These are phyloP conservation scores for Eristalis tenax DNA, from an alignment of 2,888 invertebrate species.

Conservation along the genomic window DNA sequence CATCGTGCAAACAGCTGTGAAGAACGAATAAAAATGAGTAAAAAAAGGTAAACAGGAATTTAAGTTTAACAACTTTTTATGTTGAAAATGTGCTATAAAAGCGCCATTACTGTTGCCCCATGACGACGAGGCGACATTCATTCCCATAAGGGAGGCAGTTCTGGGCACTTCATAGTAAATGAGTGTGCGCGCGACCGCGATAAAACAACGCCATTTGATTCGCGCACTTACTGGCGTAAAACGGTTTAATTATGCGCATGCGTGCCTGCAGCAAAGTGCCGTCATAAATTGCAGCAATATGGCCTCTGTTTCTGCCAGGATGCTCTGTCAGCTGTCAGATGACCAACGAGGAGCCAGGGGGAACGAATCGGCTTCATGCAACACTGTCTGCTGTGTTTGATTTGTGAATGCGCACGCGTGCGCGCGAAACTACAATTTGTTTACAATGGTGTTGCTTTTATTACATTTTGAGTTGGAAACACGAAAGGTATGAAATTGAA, in stretches of 20 bases:
- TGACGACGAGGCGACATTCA: slow-evolving; percentile 16
- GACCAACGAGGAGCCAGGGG: not conserved
- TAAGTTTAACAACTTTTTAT: slow-evolving; percentile 56
- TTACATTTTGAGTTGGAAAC: slow-evolving; percentile 26
- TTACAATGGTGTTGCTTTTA: slow-evolving; percentile 51
- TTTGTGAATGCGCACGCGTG: slow-evolving; percentile 66
- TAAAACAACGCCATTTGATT: slow-evolving; percentile 67
- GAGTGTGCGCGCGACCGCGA: slow-evolving; percentile 38
- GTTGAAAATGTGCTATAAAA: slow-evolving; percentile 46
- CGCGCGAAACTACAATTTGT: slow-evolving; percentile 70
- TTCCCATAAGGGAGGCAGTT: slow-evolving; percentile 28
- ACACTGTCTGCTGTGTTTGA: slow-evolving; percentile 53
- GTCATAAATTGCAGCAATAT: slow-evolving; percentile 69
- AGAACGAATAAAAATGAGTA: not conserved
- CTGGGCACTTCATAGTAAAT: not conserved
- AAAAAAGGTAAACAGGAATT: slow-evolving; percentile 31
- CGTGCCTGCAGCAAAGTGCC: slow-evolving; percentile 59
- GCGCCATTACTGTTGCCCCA: slow-evolving; percentile 23
- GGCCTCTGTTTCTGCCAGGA: slow-evolving; percentile 53
- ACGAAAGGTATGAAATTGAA: slow-evolving; percentile 19
- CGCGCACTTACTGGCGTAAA: slow-evolving; percentile 58
- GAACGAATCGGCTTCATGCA: not conserved
- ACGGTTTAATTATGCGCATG: slow-evolving; percentile 70
- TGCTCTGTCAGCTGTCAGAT: slow-evolving; percentile 12
- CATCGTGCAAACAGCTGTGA: slow-evolving; percentile 45